Base-by-base conservation (phyloP, 2,888 invertebrate species). In the Cryptus viduatorius region DNA sequence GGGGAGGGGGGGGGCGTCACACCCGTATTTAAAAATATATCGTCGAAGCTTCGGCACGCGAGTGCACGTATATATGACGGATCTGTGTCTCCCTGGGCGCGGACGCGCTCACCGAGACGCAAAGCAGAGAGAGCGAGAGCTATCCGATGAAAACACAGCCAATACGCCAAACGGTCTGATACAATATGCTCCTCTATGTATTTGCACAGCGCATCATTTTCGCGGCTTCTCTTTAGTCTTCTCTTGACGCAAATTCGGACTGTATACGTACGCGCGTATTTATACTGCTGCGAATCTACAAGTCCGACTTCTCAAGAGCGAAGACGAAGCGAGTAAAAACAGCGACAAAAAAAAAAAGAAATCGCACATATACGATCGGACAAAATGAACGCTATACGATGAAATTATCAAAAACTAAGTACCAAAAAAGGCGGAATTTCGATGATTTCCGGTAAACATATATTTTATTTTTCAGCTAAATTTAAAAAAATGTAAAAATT, bases 1-100 rank as follows among this genome's bases (percentile, higher is more conserved):
- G 24, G 37, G 37, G 4, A 37, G 37, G 50, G 31, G 24, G 31
- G 50, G 50, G 29, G 48, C 53, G 53, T 68, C 42, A 50, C 19
- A 67, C 46, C 50, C 48, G 64, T 59, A 69, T 77, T 82, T 82
- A 82, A 77, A 82, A 82, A 82, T 78, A 78, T 71, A 76, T 42
- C 64, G 24, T 37, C 64, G 19, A 10, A 37, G 29, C 37, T 29
- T 12, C 44, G 53, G 31, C 44, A 59, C 69, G 16, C 2, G 50
- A 8, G 19, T 42, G 31, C 37, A 72, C 42, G 31, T 64, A 44
- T 72, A 19, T 24, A 59, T 53, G 37, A 53, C 31, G 53, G 72
- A 67, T 64, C 29, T 19, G 44, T 37, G 44, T 56, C 37, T 67
- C 12, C n/a, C n/a, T 5, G 19, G 42, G 50, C n/a, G 42, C 53